Percentiles rank a stretch among this genome's conserved stretches.
Conservation (phyloP, 2,888 invertebrate species). For the Tiliacea aurago region DNA sequence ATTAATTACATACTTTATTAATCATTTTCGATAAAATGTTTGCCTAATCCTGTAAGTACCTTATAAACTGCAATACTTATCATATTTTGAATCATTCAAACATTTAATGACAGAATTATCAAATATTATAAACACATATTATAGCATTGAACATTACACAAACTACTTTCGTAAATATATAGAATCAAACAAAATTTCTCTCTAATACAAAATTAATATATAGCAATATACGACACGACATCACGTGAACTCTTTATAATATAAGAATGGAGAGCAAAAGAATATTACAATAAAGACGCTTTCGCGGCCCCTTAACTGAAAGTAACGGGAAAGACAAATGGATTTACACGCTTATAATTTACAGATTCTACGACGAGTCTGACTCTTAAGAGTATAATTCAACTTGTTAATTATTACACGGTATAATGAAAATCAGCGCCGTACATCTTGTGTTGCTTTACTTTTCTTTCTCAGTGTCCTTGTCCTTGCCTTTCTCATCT, state of each 20-base stretch:
- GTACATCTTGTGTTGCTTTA: slow-evolving; percentile 65
- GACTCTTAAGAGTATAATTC: slow-evolving; percentile 81
- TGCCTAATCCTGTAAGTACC: slow-evolving; percentile 78
- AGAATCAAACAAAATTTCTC: slow-evolving; percentile 49
- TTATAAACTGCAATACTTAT: slow-evolving; percentile 72
- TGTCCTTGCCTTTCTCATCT: slow-evolving; percentile 92
- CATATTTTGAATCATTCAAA: slow-evolving; percentile 65
- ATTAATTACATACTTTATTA: slow-evolving; percentile 69
- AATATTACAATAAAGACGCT: slow-evolving; percentile 70
- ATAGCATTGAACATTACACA: slow-evolving; percentile 65
- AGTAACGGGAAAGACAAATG: slow-evolving; percentile 89
- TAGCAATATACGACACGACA: slow-evolving; percentile 71
- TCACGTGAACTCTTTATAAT: slow-evolving; percentile 69
- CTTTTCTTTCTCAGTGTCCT: slow-evolving; percentile 81
- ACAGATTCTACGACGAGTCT: slow-evolving; percentile 84
- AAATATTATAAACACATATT: slow-evolving; percentile 61
- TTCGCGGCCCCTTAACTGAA: slow-evolving; percentile 75
- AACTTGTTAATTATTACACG: slow-evolving; percentile 71
- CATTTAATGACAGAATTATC: slow-evolving; percentile 60
- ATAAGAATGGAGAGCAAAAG: slow-evolving; percentile 70
- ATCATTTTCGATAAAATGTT: slow-evolving; percentile 71
- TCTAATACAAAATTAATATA: slow-evolving; percentile 51
- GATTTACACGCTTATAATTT: slow-evolving; percentile 87
- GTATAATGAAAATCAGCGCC: slow-evolving; percentile 63
- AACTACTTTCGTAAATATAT: slow-evolving; percentile 57